These are phyloP conservation scores for Accipiter cooperii DNA, from an alignment of 2,113 vertebrate genomes.

Conservation along the genomic window DNA sequence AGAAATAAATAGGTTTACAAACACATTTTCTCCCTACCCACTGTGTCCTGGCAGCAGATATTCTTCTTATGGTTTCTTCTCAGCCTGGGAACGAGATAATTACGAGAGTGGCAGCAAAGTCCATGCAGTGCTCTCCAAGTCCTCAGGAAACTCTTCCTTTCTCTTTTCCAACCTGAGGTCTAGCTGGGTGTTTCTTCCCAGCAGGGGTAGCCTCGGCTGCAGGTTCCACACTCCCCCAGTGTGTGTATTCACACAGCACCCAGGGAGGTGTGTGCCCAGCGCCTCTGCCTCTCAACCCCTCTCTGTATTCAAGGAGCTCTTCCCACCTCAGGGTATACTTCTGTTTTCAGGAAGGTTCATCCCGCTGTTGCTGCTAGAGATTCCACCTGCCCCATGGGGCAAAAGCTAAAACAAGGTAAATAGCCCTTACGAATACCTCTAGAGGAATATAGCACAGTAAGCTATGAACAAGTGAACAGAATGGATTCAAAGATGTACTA, in stretches of 20 bases:
- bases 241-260: no score
- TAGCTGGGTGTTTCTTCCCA: not conserved
- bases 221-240: not conserved
- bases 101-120: not conserved
- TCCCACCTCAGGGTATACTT: not conserved
- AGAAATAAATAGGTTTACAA: not conserved
- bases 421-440: not conserved
- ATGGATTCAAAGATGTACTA: not conserved
- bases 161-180: not conserved
- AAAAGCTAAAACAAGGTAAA: not conserved
- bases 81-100: not conserved
- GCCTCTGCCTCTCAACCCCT: accelerated
- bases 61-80: not conserved
- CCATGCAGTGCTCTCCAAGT: not conserved
- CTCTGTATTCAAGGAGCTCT: not conserved
- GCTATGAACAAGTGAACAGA: not conserved
- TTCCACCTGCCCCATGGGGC: not conserved
- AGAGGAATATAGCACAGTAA: not conserved
- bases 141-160: not conserved
- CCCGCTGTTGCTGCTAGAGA: not conserved
- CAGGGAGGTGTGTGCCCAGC: no score
- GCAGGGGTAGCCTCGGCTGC: not conserved
- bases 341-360: not conserved
- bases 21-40: not conserved
- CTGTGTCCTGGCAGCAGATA: not conserved